Base-by-base conservation (phyloP, 2,113 vertebrate genomes). In the Nothoprocta pentlandii region DNA sequence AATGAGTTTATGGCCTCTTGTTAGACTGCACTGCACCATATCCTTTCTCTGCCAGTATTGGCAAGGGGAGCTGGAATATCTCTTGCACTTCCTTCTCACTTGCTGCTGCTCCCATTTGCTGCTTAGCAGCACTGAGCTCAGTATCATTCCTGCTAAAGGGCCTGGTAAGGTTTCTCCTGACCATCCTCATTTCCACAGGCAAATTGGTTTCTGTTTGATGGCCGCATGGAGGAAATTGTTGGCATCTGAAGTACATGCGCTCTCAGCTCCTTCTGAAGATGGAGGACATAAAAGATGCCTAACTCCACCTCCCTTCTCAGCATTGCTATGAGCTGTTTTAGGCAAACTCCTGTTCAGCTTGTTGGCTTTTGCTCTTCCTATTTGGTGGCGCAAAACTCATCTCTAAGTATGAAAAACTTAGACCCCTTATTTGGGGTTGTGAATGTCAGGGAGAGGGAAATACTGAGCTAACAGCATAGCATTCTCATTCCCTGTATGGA, bases 391-490 rank as follows among this genome's bases (percentile, higher is more conserved):
- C 21, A 22, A 53, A 79, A 66, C 36, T 49, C 56, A 36, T 89
- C 32, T 14, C 26, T 15, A 44, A 6, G 5, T 49, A 9, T 87
- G 70, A 87, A 63, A 44, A 76, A 47, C 47, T 64, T 20, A 32
- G 42, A 36, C 25, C 14, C 28, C 34, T 87, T 32, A 39, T 28
- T 6, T 21, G 20, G 15, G 4, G 9, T 58, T 71, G 1, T 34
- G 39, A 84, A 42, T 13, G 53, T 14, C 19, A 12, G 1, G 21
- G 28, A 6, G 2, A 68, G 14, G 41, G 51, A 80, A 89, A 73
- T 69, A 74, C 59, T 5, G 6, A 61, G 8, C 6, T 23, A 1
- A 1, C 23, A 66, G 46, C 0, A 0, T n/a, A 80, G 62, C 0
- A 2, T 41, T 30, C 15, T 82, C 6, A 1, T 34, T 73, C 15